Base-by-base conservation (phyloP, 2,888 invertebrate species). In the Dasypogon diadema region DNA sequence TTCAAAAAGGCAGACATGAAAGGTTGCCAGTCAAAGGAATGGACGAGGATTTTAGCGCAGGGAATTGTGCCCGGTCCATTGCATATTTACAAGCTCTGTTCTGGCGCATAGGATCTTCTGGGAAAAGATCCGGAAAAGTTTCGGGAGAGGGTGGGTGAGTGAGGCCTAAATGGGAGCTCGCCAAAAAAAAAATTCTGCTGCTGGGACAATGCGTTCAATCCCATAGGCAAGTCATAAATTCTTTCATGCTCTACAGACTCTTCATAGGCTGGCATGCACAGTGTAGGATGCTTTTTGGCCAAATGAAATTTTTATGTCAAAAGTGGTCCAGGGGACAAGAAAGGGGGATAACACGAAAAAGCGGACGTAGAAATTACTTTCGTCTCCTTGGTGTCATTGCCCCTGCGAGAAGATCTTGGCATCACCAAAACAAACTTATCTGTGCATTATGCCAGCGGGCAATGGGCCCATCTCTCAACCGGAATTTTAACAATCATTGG, bases 221-320 rank as follows among this genome's bases (percentile, higher is more conserved):
- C 30, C 8, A 5, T 3, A 5, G 30, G 30, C 30, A 8, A 30
- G 30, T 30, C 30, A 30, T 30, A 30, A 30, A 30, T 30, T 30
- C 30, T 30, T 30, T 30, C 30, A 30, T 30, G 48, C 12, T 48
- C 48, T 14, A 16, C 4, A 2, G 16, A 6, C 5, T 48, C 48
- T 48, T 4, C 10, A n/a, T n/a, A n/a, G n/a, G n/a, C n/a, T n/a
- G n/a, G 48, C n/a, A 48, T 48, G 5, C 48, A 54, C 12, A 54
- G 2, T 10, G 16, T 12, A 54, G 5, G 12, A 12, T 10, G 5
- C 16, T 54, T 18, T 54, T 22, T 54, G 14, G 22, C 21, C 2
- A 54, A 54, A 18, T 54, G 54, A 54, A 54, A 54, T 22, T 54
- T 54, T 54, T 54, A 54, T 54, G 4, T 48, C 34, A 10, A 6